Evolutionary conservation across 2,797 vertebrate genomes (phyloP), one percentile per base, ranked within the genome.

Genomic region (Denticeps clupeoides): DNA sequence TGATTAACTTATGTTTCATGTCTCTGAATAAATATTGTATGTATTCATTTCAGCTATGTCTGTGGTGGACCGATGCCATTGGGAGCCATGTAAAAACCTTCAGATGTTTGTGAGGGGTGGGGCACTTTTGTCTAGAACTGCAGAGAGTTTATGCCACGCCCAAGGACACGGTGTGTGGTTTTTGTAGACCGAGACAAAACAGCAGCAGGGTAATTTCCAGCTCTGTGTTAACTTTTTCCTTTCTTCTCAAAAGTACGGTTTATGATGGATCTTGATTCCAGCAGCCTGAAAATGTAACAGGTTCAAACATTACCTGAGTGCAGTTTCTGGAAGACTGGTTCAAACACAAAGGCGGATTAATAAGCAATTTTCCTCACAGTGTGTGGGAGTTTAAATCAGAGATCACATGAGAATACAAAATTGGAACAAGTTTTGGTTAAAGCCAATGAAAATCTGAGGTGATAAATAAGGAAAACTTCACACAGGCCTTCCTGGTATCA

Each of bases 1-100:
- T 37, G 35, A 37, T 37, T 37, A 37, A 37, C 37, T 33, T 37
- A 19, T 37, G 33, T 37, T 37, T 16, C 37, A 33, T 37, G 37
- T 37, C 33, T 37, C 33, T 37, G 33, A 37, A 37, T 37, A 37
- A 37, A 37, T 33, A 19, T 18, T 33, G 33, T 19, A 19, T 37
- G 37, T 33, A 11, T 37, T 16, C 37, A 9, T 7, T 15, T 16
- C 3, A 3, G 18, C 33, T 3, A 31, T 15, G 33, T 37, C 16
- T 10, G 9, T n/a, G n/a, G n/a, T n/a, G n/a, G n/a, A n/a, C n/a
- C n/a, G n/a, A n/a, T n/a, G n/a, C n/a, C n/a, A n/a, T n/a, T n/a
- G n/a, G n/a, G n/a, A n/a, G n/a, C n/a, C n/a, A n/a, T n/a, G n/a
- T n/a, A n/a, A n/a, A n/a, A n/a, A n/a, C n/a, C n/a, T n/a, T n/a